A percentile compares a stretch with the other conserved stretches of the same genome.
These are phyloP conservation scores for Heteropelma amictum DNA, from an alignment of 2,888 invertebrate species.

Conservation along the genomic window DNA sequence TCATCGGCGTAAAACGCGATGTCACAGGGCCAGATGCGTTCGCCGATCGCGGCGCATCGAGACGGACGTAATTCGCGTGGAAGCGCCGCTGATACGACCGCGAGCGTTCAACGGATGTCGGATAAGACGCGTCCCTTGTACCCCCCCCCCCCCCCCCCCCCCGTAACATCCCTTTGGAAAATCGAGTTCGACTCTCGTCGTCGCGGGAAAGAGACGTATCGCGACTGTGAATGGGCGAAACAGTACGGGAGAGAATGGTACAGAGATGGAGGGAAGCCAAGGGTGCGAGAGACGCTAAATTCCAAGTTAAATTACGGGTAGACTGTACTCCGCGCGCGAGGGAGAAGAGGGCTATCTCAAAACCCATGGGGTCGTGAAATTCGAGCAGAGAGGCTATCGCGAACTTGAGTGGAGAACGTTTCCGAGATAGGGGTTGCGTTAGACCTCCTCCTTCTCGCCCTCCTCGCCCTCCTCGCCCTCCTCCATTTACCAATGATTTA, in stretches of 20 bases:
- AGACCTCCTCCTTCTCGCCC: background rate
- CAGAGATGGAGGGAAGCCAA: background rate
- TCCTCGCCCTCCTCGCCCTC: background rate
- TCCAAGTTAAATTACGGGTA: conserved; percentile 10
- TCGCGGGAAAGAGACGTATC: background rate
- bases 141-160: background rate
- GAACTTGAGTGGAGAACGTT: background rate
- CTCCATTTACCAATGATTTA: background rate
- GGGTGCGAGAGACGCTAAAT: background rate
- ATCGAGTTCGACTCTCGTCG: conserved; percentile 20
- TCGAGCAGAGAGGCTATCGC: conserved; percentile 28
- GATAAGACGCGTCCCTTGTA: conserved; percentile 41
- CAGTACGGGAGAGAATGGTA: background rate
- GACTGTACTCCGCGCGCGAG: conserved; percentile 25
- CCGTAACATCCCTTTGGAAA: conserved; percentile 35
- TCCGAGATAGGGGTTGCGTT: conserved; percentile 19
- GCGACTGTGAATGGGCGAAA: no score
- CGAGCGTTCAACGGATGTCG: conserved; percentile 35
- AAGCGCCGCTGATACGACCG: background rate
- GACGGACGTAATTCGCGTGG: conserved; percentile 26
- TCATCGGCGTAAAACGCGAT: conserved; percentile 43
- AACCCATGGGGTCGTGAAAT: conserved; percentile 33
- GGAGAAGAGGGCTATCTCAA: conserved; percentile 15
- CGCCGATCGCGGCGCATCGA: conserved; percentile 12
- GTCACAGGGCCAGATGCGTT: conserved; percentile 32